These are phyloP conservation scores for Muscicapa striata DNA, from an alignment of 2,797 vertebrate species.

Conservation along the genomic window DNA sequence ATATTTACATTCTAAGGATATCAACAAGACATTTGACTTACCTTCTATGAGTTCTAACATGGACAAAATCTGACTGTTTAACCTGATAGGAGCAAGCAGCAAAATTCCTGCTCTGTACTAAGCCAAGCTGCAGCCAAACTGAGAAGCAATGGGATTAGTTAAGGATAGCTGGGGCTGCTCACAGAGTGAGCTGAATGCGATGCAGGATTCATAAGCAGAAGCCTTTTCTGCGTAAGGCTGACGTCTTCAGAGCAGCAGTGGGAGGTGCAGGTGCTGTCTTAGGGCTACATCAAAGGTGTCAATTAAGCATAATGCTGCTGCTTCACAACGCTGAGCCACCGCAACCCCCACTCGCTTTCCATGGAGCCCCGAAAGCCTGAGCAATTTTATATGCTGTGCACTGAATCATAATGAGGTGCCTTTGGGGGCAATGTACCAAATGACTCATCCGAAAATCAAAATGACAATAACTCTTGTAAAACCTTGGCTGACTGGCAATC, in stretches of 20 bases:
- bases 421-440: constrained; percentile 73
- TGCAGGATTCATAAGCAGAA: constrained; percentile 84
- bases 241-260: constrained; percentile 86
- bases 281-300: constrained; percentile 85
- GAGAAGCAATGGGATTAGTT: constrained; percentile 80
- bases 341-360: constrained; percentile 69
- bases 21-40: constrained; percentile 78
- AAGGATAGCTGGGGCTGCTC: constrained; percentile 78
- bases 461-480: constrained; percentile 76
- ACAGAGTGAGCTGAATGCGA: constrained; percentile 79
- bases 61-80: constrained; percentile 75
- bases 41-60: constrained; percentile 98
- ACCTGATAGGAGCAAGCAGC: constrained; percentile 59
- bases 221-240: constrained; percentile 88
- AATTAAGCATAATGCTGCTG: constrained; percentile 77
- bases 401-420: constrained; percentile 80
- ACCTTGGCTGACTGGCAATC: constrained; percentile 60
- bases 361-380: constrained; percentile 72
- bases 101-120: constrained; percentile 66
- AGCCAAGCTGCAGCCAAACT: constrained; percentile 62
- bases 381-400: constrained; percentile 66
- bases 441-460: constrained; percentile 77
- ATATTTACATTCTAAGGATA: constrained; percentile 34
- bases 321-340: constrained; percentile 67
- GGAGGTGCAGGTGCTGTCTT: constrained; percentile 84